Percentiles rank a stretch among this genome's conserved stretches.
Evolutionary conservation across 2,888 invertebrate genomes (phyloP).

Genomic region (Drosophila rellima): DNA sequence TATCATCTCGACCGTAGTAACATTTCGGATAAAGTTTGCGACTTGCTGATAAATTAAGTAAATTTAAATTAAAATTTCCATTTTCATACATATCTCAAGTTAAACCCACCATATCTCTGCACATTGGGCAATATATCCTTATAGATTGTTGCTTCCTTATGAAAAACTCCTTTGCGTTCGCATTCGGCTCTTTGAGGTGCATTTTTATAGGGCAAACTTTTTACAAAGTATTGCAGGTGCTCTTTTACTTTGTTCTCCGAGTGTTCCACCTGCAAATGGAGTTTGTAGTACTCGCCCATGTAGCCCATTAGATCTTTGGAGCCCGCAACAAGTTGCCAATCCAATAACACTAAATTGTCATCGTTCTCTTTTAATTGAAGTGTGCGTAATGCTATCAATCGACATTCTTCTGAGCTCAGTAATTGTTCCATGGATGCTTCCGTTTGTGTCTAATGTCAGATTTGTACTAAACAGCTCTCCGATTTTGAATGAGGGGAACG

Average conservation of each 20-base stretch:
- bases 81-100: background rate
- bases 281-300: constrained; percentile 83
- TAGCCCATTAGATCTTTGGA: constrained; percentile 78
- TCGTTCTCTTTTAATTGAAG: constrained; percentile 46
- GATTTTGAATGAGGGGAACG: background rate
- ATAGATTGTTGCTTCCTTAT: constrained; percentile 76
- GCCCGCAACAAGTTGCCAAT: constrained; percentile 56
- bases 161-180: constrained; percentile 78
- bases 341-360: constrained; percentile 46
- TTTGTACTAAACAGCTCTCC: constrained; percentile 20
- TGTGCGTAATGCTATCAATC: constrained; percentile 64
- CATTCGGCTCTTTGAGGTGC: constrained; percentile 70
- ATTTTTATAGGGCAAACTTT: constrained; percentile 78
- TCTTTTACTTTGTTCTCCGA: background rate
- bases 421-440: constrained; percentile 43
- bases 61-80: background rate
- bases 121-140: constrained; percentile 73
- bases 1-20: constrained; percentile 71
- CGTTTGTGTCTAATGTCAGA: background rate
- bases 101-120: constrained; percentile 74
- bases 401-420: constrained; percentile 65
- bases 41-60: constrained; percentile 39
- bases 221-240: constrained; percentile 74
- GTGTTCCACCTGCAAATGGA: constrained; percentile 52
- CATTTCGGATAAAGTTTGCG: constrained; percentile 72